A percentile compares a stretch with the other conserved stretches of the same genome.
Evolutionary conservation across 2,888 invertebrate genomes (phyloP).

Genomic region (Limnephilus rhombicus): DNA sequence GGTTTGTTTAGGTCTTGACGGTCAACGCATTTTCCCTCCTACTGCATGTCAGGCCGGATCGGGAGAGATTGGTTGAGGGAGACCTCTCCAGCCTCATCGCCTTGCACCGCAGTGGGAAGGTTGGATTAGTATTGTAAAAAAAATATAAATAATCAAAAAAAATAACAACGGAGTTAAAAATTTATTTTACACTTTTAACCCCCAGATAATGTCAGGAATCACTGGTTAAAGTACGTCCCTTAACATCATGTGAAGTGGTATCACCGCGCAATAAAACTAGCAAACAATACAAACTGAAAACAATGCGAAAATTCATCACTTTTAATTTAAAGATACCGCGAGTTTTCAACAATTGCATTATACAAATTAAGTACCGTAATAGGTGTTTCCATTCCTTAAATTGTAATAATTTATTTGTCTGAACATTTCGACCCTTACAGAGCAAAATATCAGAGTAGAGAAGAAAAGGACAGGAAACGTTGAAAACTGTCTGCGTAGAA

Average conservation of each 20-base stretch:
- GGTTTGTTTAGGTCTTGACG: too few species aligned
- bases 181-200: too few species aligned
- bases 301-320: background rate
- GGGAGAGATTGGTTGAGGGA: too few species aligned
- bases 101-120: too few species aligned
- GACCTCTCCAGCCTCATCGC: too few species aligned
- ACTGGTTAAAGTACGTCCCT: too few species aligned
- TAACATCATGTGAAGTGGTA: background rate
- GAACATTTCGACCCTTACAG: background rate
- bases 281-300: background rate
- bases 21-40: too few species aligned
- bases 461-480: background rate
- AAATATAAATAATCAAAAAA: too few species aligned
- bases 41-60: too few species aligned
- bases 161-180: too few species aligned
- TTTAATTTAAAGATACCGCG: background rate
- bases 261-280: background rate
- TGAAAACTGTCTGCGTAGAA: constrained; percentile 5
- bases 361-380: background rate
- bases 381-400: background rate
- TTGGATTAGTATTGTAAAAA: too few species aligned
- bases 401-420: background rate
- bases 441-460: background rate
- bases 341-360: background rate
- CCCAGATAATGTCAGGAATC: too few species aligned